Conservation (phyloP, 2,797 vertebrate genomes). For the Micropoecilia bifurca region DNA sequence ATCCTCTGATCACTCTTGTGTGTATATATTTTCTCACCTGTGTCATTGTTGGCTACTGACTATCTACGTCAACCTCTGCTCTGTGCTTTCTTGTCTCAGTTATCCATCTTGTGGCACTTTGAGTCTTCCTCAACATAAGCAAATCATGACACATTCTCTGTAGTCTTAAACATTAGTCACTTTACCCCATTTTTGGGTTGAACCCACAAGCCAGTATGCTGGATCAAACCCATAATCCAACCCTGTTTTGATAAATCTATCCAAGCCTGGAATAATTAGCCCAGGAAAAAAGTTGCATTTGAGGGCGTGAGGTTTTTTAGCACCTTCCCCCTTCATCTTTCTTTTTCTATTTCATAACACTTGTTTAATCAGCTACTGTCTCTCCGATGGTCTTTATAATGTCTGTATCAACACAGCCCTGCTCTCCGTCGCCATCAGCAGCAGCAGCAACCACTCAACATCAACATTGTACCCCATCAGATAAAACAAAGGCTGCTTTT, state of each 20-base stretch:
- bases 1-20: no score
- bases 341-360: not conserved
- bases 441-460: not conserved
- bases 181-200: not conserved
- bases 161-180: not conserved
- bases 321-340: not conserved
- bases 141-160: not conserved
- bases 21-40: not conserved
- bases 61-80: not conserved
- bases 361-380: not conserved
- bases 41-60: not conserved
- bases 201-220: not conserved
- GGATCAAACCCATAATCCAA: not conserved
- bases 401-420: not conserved
- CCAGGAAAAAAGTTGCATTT: not conserved
- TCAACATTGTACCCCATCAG: not conserved
- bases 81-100: not conserved
- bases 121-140: no score
- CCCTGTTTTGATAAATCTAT: not conserved
- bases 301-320: not conserved
- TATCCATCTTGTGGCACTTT: not conserved
- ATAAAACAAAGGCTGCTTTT: not conserved
- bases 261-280: not conserved
- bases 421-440: no score
- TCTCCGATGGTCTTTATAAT: not conserved